Evolutionary conservation across 2,888 invertebrate species (phyloP).

Genomic region (Ennomos fuscantarius): DNA sequence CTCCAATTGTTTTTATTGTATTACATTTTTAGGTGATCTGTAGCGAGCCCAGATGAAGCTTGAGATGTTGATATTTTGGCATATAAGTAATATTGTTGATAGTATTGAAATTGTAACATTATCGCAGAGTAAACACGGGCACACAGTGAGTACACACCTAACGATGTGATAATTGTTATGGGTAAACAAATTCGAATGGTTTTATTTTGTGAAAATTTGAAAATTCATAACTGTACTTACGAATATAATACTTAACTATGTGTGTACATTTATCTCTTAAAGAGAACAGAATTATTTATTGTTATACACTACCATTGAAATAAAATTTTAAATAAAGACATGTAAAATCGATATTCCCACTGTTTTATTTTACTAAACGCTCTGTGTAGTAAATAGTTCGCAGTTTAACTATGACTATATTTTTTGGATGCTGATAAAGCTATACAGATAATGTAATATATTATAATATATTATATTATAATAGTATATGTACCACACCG

Average conservation of each 20-base stretch:
- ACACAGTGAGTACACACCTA: slow-evolving; percentile 75
- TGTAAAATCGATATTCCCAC: slow-evolving; percentile 44
- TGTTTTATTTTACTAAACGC: slow-evolving; percentile 40
- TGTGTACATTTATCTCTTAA: slow-evolving; percentile 73
- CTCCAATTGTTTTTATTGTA: slow-evolving; percentile 39
- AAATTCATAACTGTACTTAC: slow-evolving; percentile 61
- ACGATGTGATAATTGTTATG: slow-evolving; percentile 81
- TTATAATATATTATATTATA: too few species aligned
- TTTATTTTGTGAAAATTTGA: slow-evolving; percentile 79
- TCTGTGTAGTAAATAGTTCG: too few species aligned
- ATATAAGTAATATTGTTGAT: slow-evolving; percentile 35
- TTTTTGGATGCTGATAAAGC: too few species aligned
- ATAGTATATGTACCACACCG: too few species aligned
- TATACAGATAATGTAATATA: too few species aligned
- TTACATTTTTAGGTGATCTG: slow-evolving; percentile 40
- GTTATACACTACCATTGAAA: slow-evolving; percentile 79
- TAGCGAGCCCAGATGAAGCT: slow-evolving; percentile 40
- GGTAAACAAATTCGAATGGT: slow-evolving; percentile 65
- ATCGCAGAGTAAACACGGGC: slow-evolving; percentile 69
- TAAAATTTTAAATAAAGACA: slow-evolving; percentile 82
- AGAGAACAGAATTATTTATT: slow-evolving; percentile 81
- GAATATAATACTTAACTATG: slow-evolving; percentile 55
- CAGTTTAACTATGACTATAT: too few species aligned
- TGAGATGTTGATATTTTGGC: slow-evolving; percentile 40
- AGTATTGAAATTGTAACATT: slow-evolving; percentile 47